These are phyloP conservation scores for Drosophila truncata DNA, from an alignment of 1,140 invertebrate species.

Conservation along the genomic window DNA sequence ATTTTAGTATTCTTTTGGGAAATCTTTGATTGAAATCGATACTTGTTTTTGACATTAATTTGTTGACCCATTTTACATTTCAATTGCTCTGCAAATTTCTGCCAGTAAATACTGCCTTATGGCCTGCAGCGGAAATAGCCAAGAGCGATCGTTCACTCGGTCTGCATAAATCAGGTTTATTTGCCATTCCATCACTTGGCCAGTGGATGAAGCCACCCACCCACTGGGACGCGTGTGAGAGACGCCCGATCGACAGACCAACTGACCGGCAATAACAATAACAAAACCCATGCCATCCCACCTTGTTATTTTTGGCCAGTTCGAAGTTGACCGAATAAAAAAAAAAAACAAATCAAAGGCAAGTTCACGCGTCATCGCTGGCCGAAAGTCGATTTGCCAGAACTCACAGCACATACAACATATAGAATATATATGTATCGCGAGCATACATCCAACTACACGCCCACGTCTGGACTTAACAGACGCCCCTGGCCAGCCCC, in stretches of 20 bases:
- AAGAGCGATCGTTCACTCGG: not conserved
- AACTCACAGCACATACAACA: slow-evolving; percentile 20
- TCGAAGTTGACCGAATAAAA: not conserved
- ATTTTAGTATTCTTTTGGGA: not conserved
- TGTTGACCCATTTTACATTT: not conserved
- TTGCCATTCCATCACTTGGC: slow-evolving; percentile 40
- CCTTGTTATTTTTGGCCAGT: slow-evolving; percentile 73
- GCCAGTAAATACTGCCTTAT: not conserved
- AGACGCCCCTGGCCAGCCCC: slow-evolving; percentile 45
- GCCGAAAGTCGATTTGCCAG: slow-evolving; percentile 33
- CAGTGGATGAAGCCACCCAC: slow-evolving; percentile 39
- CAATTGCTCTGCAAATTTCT: not conserved
- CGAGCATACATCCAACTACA: slow-evolving; percentile 26
- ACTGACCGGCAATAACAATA: slow-evolving; percentile 41
- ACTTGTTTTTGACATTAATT: not conserved
- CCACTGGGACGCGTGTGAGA: slow-evolving; percentile 48
- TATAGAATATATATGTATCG: not conserved
- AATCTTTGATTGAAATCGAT: slow-evolving; percentile 1
- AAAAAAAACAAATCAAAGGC: slow-evolving; percentile 75
- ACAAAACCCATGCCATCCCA: slow-evolving; percentile 46
- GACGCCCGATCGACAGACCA: slow-evolving; percentile 5
- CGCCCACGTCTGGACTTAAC: slow-evolving; percentile 72
- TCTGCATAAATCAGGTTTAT: slow-evolving; percentile 42
- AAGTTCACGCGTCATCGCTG: slow-evolving; percentile 80
- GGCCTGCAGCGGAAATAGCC: slow-evolving; percentile 36